A percentile compares a stretch with the other conserved stretches of the same genome.
These are phyloP conservation scores for Rhingia rostrata DNA, from an alignment of 2,888 invertebrate genomes.

Conservation along the genomic window DNA sequence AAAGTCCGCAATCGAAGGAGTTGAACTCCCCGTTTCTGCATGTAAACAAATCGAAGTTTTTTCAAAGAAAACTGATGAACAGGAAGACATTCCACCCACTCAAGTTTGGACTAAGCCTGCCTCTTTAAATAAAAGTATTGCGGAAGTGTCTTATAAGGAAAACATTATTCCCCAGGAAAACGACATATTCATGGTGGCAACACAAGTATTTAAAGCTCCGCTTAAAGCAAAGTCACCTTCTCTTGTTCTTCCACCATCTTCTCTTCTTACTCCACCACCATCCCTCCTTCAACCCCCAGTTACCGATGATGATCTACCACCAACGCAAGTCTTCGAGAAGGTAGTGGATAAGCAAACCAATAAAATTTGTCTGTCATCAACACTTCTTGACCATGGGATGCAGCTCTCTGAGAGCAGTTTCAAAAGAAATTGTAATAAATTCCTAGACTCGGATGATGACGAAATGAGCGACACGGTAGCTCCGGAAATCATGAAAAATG, in stretches of 20 bases:
- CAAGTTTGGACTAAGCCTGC: slow-evolving; percentile 28
- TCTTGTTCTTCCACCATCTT: neutral
- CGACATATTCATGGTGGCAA: slow-evolving; percentile 24
- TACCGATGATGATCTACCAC: slow-evolving; percentile 51
- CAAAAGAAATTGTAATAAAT: slow-evolving; percentile 52
- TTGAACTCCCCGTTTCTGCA: too few species aligned
- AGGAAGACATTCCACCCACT: neutral
- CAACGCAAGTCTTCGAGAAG: slow-evolving; percentile 60
- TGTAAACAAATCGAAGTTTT: neutral
- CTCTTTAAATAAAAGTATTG: neutral
- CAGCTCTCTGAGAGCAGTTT: slow-evolving; percentile 53
- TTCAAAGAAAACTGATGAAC: neutral
- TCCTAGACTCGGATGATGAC: slow-evolving; percentile 65
- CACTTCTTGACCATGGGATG: slow-evolving; percentile 24
- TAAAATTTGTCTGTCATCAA: slow-evolving; percentile 31
- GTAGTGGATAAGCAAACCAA: neutral
- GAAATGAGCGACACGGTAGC: slow-evolving; percentile 64
- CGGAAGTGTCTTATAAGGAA: neutral
- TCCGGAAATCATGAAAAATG: slow-evolving; percentile 41
- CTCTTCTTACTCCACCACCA: neutral
- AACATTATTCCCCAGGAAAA: slow-evolving; percentile 9
- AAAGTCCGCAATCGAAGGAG: neutral
- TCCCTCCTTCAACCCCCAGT: neutral
- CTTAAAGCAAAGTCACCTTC: neutral
- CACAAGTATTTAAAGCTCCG: slow-evolving; percentile 43